Conservation (phyloP, 2,888 invertebrate genomes). For the Nomada flava region DNA sequence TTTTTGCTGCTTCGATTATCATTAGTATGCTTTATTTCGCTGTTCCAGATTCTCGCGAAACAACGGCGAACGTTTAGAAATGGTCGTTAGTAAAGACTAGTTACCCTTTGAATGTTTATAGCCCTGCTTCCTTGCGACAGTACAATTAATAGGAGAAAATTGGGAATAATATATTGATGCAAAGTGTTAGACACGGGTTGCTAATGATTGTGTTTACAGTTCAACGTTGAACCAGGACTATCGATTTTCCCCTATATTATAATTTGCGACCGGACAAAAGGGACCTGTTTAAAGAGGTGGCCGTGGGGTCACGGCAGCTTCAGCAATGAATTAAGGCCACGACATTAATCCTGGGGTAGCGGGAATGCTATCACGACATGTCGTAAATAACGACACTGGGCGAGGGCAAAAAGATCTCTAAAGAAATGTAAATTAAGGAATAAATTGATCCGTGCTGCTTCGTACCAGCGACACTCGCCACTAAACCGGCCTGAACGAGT, state of each 20-base stretch:
- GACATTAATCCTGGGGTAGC: slow-evolving; percentile 59
- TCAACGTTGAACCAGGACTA: slow-evolving; percentile 6
- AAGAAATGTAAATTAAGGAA: slow-evolving; percentile 67
- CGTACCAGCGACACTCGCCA: slow-evolving; percentile 61
- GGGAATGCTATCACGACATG: slow-evolving; percentile 69
- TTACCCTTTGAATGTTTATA: no score
- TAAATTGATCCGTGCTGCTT: slow-evolving; percentile 74
- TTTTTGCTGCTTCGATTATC: neutral
- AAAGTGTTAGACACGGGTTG: neutral
- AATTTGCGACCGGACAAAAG: slow-evolving; percentile 3
- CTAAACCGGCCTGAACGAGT: slow-evolving; percentile 22
- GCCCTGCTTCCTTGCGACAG: no score
- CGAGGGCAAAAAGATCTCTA: slow-evolving; percentile 45
- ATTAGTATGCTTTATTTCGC: neutral
- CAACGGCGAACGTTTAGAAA: no score
- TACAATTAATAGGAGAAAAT: neutral
- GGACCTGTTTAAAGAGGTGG: slow-evolving; percentile 25
- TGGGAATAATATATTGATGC: neutral
- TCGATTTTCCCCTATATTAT: neutral
- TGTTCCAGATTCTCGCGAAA: neutral
- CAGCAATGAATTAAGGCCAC: slow-evolving; percentile 60
- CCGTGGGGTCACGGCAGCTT: slow-evolving; percentile 36
- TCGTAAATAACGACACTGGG: slow-evolving; percentile 67
- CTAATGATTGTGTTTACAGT: neutral
- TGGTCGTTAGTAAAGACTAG: no score